Base-by-base conservation (phyloP, 2,113 vertebrate genomes). In the Scomber scombrus region DNA sequence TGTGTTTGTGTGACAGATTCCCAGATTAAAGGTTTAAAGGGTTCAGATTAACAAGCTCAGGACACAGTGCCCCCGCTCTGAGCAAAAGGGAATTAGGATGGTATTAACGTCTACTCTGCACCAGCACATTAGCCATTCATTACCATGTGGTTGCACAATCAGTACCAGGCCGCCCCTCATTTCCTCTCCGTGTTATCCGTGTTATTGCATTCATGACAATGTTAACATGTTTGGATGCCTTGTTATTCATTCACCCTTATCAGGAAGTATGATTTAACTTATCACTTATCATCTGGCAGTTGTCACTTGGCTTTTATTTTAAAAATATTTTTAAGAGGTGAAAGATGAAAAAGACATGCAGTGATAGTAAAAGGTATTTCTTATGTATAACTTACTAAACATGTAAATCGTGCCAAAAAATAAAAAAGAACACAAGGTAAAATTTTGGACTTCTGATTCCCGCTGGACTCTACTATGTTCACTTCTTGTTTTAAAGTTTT, bases 41-140 rank as follows among this genome's bases (percentile, higher is more conserved):
- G 81, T 69, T 84, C 75, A 86, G 91, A 91, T 90, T 92, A 90
- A 92, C 81, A 86, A 82, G 88, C 87, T 90, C 83, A 88, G 81
- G 89, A 85, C 80, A 66, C 65, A 61, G 74, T 5, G 84, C 55
- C 64, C 34, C 63, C 4, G 60, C 78, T 81, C 80, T 50, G 82
- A 80, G 81, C 83, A 65, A 72, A 77, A 72, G 82, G 55, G 88
- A 90, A 90, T 91, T 89, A 89, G 81, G 74, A 84, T 83, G 78
- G 90, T 78, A 86, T 90, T 89, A 87, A 80, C 54, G 52, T 85
- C 82, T 86, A 72, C 71, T 84, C 81, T 89, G 86, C 90, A 80
- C 72, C 84, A 56, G 76, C 87, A 86, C 87, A 92, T 88, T 89
- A 91, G 87, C 73, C 83, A 89, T 90, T 91, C 85, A 91, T 90